A percentile compares a stretch with the other conserved stretches of the same genome.
These are phyloP conservation scores for Nasua narica DNA, from an alignment of 2,797 vertebrate species.

Conservation along the genomic window DNA sequence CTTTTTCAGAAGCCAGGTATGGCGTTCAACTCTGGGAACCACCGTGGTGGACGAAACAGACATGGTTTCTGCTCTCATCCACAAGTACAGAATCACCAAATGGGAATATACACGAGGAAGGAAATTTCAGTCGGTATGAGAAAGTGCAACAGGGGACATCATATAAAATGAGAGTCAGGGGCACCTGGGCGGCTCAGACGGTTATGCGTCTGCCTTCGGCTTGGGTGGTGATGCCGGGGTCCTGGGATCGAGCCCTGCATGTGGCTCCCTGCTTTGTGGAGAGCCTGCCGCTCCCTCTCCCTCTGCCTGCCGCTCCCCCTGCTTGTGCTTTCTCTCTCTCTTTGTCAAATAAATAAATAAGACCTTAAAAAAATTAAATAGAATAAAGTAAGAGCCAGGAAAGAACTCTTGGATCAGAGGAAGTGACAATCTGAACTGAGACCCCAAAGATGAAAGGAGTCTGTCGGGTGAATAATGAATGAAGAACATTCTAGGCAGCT, in stretches of 20 bases:
- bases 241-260: too few species aligned
- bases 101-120: not conserved
- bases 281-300: too few species aligned
- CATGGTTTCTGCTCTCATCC: not conserved
- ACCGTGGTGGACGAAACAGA: not conserved
- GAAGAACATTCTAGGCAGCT: not conserved
- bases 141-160: not conserved
- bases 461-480: not conserved
- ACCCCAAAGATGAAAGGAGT: not conserved
- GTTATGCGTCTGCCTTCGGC: too few species aligned
- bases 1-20: not conserved
- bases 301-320: too few species aligned
- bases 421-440: not conserved
- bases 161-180: not conserved
- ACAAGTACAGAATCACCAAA: not conserved
- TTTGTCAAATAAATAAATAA: too few species aligned
- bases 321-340: too few species aligned
- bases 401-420: not conserved
- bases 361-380: too few species aligned
- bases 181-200: too few species aligned
- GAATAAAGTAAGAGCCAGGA: not conserved
- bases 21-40: not conserved
- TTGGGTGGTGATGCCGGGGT: too few species aligned
- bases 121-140: not conserved
- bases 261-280: too few species aligned